Percentiles rank a stretch among this genome's conserved stretches.
These are phyloP conservation scores for Pantelozetes paolii DNA, from an alignment of 2,888 invertebrate genomes.

Conservation along the genomic window DNA sequence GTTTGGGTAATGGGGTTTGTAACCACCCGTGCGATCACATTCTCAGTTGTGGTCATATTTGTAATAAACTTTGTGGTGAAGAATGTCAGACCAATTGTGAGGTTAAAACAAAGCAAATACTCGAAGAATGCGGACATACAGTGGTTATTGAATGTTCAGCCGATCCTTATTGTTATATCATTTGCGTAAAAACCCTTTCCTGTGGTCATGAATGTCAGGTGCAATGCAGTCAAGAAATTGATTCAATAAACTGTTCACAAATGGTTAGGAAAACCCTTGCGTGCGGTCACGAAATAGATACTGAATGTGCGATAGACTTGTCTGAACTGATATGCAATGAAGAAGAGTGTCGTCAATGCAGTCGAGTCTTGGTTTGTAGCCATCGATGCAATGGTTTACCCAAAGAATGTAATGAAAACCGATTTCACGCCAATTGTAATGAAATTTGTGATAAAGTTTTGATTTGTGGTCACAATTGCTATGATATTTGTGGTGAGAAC, in stretches of 20 bases:
- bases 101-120: not conserved
- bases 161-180: not conserved
- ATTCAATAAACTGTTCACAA: constrained; percentile 8
- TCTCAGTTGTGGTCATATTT: not conserved
- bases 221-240: not conserved
- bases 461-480: constrained; percentile 54
- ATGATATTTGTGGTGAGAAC: constrained; percentile 50
- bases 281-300: not conserved
- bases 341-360: not conserved
- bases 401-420: constrained; percentile 51
- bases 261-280: not conserved
- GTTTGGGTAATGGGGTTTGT: constrained; percentile 47
- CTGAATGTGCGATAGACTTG: not conserved
- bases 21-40: constrained; percentile 41
- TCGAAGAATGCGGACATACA: not conserved
- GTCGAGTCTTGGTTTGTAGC: not conserved
- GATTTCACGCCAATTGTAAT: constrained; percentile 52
- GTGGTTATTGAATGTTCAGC: not conserved
- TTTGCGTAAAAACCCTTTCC: not conserved
- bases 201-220: not conserved
- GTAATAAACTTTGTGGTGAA: not conserved
- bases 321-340: not conserved
- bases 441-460: constrained; percentile 51
- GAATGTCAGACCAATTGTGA: not conserved
- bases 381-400: constrained; percentile 52